A percentile compares a stretch with the other conserved stretches of the same genome.
phyloP scores from a whole-genome alignment of 2,888 invertebrate species.

The Agonum fuliginosum region DNA sequence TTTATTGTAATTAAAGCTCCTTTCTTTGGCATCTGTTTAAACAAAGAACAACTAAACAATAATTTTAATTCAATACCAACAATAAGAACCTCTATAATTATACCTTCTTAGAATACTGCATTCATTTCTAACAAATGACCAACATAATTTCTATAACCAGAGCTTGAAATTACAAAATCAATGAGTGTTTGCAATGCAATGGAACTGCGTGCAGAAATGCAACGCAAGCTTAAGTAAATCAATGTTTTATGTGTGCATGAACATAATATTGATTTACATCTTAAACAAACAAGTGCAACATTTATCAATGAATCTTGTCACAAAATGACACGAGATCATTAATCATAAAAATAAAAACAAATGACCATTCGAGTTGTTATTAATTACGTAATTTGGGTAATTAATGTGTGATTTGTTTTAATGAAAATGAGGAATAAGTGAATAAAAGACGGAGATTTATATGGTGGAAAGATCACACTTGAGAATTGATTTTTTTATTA shows the following conservation, averaged over 20 bases:
- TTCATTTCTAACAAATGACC: slow-evolving; percentile 11
- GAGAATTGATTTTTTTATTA: too few species aligned
- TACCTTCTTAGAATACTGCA: neutral
- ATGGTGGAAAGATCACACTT: too few species aligned
- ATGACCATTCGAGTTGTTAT: neutral
- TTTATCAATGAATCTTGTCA: neutral
- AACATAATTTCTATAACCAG: neutral
- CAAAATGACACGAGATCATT: neutral
- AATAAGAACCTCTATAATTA: neutral
- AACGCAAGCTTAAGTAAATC: neutral
- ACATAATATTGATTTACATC: slow-evolving; percentile 15
- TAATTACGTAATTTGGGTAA: slow-evolving; percentile 1
- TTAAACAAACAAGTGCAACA: slow-evolving; percentile 4
- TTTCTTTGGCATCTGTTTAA: too few species aligned
- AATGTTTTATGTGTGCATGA: slow-evolving; percentile 20
- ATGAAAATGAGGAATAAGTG: neutral
- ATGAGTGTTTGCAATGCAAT: neutral
- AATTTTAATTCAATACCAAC: too few species aligned
- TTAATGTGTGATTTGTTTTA: neutral
- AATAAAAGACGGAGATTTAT: too few species aligned
- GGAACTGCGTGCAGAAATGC: neutral
- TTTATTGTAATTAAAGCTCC: too few species aligned
- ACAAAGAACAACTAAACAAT: too few species aligned
- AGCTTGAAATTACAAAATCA: slow-evolving; percentile 24
- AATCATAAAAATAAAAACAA: neutral